Percentiles rank a stretch among this genome's conserved stretches.
phyloP scores from a whole-genome alignment of 1,140 invertebrate species.

The Varroa destructor region DNA sequence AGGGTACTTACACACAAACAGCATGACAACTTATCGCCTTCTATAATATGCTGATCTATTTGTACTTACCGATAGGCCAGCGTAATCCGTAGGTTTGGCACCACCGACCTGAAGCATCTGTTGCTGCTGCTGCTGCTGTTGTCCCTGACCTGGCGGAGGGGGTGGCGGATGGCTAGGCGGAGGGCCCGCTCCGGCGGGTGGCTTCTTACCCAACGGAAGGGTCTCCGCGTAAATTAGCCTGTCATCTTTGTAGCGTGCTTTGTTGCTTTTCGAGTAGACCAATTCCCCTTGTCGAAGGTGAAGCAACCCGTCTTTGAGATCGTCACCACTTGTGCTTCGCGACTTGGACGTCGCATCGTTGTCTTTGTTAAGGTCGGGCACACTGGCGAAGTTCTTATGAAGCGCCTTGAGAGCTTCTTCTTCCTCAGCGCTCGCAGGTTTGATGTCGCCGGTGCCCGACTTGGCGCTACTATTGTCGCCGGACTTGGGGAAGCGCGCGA shows the following conservation, averaged over 20 bases:
- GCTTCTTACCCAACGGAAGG: conserved; percentile 32
- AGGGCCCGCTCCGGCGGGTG: conserved; percentile 45
- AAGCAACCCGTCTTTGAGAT: conserved; percentile 16
- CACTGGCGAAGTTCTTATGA: conserved; percentile 20
- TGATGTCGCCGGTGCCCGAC: conserved; percentile 16
- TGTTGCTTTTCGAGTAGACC: conserved; percentile 24
- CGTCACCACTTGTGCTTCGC: conserved; percentile 18
- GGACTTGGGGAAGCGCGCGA: conserved; percentile 23
- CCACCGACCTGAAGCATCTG: conserved; percentile 30
- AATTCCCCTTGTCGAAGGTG: conserved; percentile 23
- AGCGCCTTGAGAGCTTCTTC: conserved; percentile 26
- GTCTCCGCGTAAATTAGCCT: conserved; percentile 34
- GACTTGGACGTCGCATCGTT: not conserved
- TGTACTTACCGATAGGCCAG: conserved; percentile 28
- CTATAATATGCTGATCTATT: not conserved
- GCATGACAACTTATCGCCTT: too few species aligned
- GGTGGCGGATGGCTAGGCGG: conserved; percentile 55
- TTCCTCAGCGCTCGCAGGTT: conserved; percentile 24
- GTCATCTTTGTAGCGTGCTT: conserved; percentile 16
- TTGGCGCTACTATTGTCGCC: not conserved
- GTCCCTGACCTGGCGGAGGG: conserved; percentile 46
- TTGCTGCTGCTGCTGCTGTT: not conserved
- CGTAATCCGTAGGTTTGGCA: conserved; percentile 31
- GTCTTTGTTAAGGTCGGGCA: conserved; percentile 25
- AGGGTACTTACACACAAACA: too few species aligned